Conservation (phyloP, 2,888 invertebrate genomes). For the Bombyx huttoni region DNA sequence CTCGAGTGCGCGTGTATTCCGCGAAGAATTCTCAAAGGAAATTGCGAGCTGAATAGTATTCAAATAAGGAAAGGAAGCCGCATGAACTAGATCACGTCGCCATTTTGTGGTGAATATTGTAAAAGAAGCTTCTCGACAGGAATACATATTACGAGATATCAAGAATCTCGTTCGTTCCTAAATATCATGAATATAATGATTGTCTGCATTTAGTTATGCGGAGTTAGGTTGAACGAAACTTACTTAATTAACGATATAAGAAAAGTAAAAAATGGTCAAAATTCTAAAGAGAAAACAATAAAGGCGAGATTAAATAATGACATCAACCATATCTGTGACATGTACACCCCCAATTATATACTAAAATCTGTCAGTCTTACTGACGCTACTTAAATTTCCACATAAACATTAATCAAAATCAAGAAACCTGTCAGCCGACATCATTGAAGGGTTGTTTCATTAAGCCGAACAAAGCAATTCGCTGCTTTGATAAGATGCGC, state of each 20-base stretch:
- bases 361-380: too few species aligned
- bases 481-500: background rate
- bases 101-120: slow-evolving; percentile 2
- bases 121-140: background rate
- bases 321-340: too few species aligned
- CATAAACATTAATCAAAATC: too few species aligned
- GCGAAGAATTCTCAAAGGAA: slow-evolving; percentile 12
- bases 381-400: too few species aligned
- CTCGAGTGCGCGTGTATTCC: slow-evolving; percentile 12
- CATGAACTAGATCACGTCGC: slow-evolving; percentile 1
- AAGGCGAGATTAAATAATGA: too few species aligned
- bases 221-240: too few species aligned
- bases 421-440: too few species aligned
- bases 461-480: background rate
- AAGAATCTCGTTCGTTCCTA: background rate
- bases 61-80: slow-evolving; percentile 1
- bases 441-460: background rate
- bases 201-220: too few species aligned
- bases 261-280: too few species aligned
- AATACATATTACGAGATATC: background rate
- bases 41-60: slow-evolving; percentile 5
- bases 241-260: too few species aligned
- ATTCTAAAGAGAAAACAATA: too few species aligned
- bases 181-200: background rate
- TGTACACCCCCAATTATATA: too few species aligned